phyloP scores from a whole-genome alignment of 2,888 invertebrate genomes.

The Slavum lentiscoides region DNA sequence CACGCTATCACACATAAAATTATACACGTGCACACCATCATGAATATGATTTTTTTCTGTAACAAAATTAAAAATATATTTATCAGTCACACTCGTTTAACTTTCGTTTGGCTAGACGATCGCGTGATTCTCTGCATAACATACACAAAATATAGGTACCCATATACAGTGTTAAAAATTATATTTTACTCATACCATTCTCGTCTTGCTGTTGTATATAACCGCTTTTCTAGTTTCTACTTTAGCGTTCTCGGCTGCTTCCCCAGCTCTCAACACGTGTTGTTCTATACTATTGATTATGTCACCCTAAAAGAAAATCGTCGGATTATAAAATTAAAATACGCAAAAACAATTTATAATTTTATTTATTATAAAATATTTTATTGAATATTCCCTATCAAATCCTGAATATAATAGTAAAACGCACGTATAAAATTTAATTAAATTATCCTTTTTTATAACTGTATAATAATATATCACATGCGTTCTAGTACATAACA shows the following conservation, averaged over 20 bases:
- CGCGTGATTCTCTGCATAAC: neutral
- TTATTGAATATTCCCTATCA: too few relatives aligned
- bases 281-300: constrained; percentile 68
- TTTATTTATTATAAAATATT: too few relatives aligned
- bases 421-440: neutral
- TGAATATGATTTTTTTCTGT: constrained; percentile 56
- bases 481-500: too few relatives aligned
- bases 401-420: too few relatives aligned
- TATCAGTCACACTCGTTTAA: neutral
- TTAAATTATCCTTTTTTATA: neutral
- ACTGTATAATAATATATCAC: neutral
- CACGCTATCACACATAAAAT: constrained; percentile 12
- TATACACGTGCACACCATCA: constrained; percentile 37
- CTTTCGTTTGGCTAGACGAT: neutral
- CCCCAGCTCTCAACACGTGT: constrained; percentile 65
- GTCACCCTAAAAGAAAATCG: constrained; percentile 62
- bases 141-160: neutral
- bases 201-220: constrained; percentile 65
- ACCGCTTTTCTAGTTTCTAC: constrained; percentile 66
- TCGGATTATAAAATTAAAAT: constrained; percentile 9
- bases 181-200: constrained; percentile 59
- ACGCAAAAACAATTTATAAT: too few relatives aligned
- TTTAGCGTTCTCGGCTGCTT: constrained; percentile 65
- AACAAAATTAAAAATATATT: constrained; percentile 10
- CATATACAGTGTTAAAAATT: neutral